Percentiles rank a stretch among this genome's conserved stretches.
These are phyloP conservation scores for Andrena bucephala DNA, from an alignment of 2,888 invertebrate species.

Conservation along the genomic window DNA sequence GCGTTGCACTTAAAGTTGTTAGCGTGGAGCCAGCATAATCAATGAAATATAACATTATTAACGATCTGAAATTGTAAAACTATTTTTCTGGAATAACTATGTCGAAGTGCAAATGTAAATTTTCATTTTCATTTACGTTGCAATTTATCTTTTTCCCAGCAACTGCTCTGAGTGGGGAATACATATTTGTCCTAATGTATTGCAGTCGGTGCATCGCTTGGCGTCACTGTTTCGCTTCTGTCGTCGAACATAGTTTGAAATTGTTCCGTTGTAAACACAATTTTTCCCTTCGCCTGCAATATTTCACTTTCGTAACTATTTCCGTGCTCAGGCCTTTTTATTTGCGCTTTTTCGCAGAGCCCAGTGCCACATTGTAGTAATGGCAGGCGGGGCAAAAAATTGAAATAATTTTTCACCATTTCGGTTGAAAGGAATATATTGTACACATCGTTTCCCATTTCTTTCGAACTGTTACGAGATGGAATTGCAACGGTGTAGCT, in stretches of 20 bases:
- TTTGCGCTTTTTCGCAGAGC: conserved; percentile 8
- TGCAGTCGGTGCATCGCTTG: too few species aligned
- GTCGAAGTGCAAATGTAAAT: not conserved
- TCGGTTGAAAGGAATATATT: not conserved
- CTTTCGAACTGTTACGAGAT: not conserved
- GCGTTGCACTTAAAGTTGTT: too few species aligned
- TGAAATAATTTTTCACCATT: conserved; percentile 1
- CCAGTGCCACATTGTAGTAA: not conserved
- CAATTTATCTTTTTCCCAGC: conserved; percentile 1
- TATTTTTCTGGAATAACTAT: too few species aligned
- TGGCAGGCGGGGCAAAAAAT: not conserved
- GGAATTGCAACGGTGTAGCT: not conserved
- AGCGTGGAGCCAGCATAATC: too few species aligned
- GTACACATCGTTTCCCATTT: conserved; percentile 8
- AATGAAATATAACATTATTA: too few species aligned
- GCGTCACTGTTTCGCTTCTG: not conserved
- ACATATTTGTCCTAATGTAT: not conserved
- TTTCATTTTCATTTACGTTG: not conserved
- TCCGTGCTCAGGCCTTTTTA: not conserved
- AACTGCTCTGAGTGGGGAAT: not conserved
- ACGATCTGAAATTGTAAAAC: too few species aligned
- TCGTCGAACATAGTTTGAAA: conserved; percentile 24
- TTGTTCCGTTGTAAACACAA: conserved; percentile 7
- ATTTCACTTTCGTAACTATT: conserved; percentile 16
- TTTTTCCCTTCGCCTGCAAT: conserved; percentile 15